Conservation (phyloP, 2,888 invertebrate species). For the Geophilus truncorum region DNA sequence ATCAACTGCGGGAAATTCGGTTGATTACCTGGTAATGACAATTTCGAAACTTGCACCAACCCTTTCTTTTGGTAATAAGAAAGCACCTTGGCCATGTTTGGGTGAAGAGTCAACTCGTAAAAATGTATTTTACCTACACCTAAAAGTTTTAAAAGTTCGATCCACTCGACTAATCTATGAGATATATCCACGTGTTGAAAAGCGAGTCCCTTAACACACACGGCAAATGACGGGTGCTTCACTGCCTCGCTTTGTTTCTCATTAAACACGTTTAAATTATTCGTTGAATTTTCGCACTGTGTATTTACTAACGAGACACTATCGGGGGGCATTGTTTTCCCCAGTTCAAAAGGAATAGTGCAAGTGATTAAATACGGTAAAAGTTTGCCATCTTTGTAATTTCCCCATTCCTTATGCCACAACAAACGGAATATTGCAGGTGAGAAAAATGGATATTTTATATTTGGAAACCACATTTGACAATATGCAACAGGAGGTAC, state of each 20-base stretch:
- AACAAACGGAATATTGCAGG: conserved; percentile 41
- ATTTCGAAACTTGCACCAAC: conserved; percentile 55
- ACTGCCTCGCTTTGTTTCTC: background rate
- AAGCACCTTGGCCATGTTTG: conserved; percentile 73
- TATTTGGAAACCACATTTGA: conserved; percentile 41
- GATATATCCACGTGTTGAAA: conserved; percentile 87
- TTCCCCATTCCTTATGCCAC: conserved; percentile 43
- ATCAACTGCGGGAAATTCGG: conserved; percentile 84
- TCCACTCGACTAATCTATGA: conserved; percentile 86
- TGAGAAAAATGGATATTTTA: conserved; percentile 37
- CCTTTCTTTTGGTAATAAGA: background rate
- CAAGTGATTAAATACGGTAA: conserved; percentile 42
- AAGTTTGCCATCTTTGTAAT: conserved; percentile 41
- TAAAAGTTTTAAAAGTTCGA: conserved; percentile 74
- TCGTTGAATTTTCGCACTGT: conserved; percentile 77
- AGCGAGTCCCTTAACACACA: conserved; percentile 89
- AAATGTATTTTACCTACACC: conserved; percentile 89
- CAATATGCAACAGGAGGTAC: conserved; percentile 40
- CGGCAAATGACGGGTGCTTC: conserved; percentile 62
- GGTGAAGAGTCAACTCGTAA: conserved; percentile 75
- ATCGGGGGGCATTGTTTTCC: conserved; percentile 58
- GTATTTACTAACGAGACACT: conserved; percentile 80
- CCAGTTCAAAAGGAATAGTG: conserved; percentile 39
- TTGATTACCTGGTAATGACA: conserved; percentile 81
- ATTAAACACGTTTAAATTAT: conserved; percentile 59